Conservation (phyloP, 2,113 vertebrate genomes). For the Uria lomvia region DNA sequence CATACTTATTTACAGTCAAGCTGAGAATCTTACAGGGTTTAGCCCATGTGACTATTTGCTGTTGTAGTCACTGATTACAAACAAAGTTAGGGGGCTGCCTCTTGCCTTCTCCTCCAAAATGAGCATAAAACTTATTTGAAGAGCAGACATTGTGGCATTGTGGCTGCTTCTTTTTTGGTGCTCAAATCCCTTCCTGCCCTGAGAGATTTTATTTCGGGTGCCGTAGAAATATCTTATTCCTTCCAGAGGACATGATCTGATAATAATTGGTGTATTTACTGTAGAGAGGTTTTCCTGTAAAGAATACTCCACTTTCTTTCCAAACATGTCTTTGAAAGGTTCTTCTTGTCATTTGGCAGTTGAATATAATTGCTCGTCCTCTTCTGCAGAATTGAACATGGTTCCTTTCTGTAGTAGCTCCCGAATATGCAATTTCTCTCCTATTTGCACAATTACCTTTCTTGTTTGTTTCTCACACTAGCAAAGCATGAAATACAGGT, state of each 20-base stretch:
- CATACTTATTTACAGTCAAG: neutral
- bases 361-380: neutral
- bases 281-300: neutral
- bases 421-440: neutral
- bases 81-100: neutral
- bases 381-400: neutral
- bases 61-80: neutral
- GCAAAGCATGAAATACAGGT: neutral
- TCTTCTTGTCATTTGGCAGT: neutral
- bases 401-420: neutral
- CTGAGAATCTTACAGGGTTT: neutral
- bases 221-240: neutral
- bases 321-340: neutral
- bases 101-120: neutral
- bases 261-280: neutral
- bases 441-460: neutral
- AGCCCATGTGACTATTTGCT: neutral
- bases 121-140: neutral
- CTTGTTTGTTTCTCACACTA: neutral
- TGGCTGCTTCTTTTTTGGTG: neutral
- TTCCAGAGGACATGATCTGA: neutral
- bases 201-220: neutral
- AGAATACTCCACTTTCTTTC: neutral
- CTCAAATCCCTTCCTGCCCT: neutral
- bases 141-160: neutral